Conservation (phyloP, 2,797 vertebrate species). For the Melanotaenia maccullochi region DNA sequence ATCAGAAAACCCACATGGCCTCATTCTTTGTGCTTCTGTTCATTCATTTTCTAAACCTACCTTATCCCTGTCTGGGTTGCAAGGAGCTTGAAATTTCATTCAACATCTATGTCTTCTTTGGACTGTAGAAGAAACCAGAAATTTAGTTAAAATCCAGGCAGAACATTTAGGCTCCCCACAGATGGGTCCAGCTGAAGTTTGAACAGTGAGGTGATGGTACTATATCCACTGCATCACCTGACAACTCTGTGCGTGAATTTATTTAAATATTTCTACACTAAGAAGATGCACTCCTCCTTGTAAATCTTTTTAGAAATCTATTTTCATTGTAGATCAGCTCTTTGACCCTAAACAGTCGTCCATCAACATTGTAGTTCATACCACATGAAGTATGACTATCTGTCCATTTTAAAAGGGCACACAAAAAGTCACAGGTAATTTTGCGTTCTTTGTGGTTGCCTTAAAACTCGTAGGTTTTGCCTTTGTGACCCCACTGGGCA, state of each 20-base stretch:
- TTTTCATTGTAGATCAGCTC: not conserved
- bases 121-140: too few species aligned
- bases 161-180: too few species aligned
- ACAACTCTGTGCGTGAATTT: not conserved
- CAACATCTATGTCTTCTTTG: too few species aligned
- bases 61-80: too few species aligned
- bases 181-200: too few species aligned
- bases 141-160: too few species aligned
- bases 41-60: too few species aligned
- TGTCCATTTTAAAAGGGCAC: constrained; percentile 1
- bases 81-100: too few species aligned
- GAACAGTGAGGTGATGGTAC: too few species aligned
- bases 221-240: too few species aligned
- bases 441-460: not conserved
- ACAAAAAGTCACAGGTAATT: not conserved
- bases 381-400: constrained; percentile 2
- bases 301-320: constrained; percentile 1
- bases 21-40: too few species aligned
- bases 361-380: not conserved
- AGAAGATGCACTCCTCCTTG: not conserved
- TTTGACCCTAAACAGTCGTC: not conserved
- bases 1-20: too few species aligned
- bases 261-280: not conserved
- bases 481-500: constrained; percentile 15
- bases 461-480: not conserved